Evolutionary conservation across 1,140 invertebrate species (phyloP), one percentile per base, ranked within the genome.

Genomic region (Teleogryllus occipitalis): DNA sequence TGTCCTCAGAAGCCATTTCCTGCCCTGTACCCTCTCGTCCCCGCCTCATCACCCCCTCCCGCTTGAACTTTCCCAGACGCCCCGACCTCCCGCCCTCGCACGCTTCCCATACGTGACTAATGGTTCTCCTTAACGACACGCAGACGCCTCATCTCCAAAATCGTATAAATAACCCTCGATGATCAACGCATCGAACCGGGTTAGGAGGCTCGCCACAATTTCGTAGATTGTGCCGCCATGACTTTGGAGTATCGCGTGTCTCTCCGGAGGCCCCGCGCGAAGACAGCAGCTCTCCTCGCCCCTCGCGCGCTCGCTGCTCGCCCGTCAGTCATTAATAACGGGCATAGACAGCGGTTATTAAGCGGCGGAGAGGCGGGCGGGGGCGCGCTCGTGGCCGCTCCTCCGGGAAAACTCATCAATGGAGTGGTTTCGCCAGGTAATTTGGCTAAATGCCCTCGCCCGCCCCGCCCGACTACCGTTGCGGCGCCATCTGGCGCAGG

Each of bases 151-250:
- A 65, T 14, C 54, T 65, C 54, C 54, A 65, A 18, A 65, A 65
- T 65, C 54, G 54, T 65, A 65, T 65, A 65, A 65, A 65, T 65
- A 65, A 65, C 54, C 54, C 54, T 65, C 18, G 54, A 65, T 65
- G 54, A 65, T 18, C 0, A 18, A 65, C 18, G 54, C 54, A 7
- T 65, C 10, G 54, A 65, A 65, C 10, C 54, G 54, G 54, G 54
- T 65, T 65, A 65, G 18, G 27, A 65, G 10, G 54, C 54, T 65
- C 54, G 54, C 54, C 54, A 65, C 54, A 65, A 65, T 65, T 65
- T 65, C 10, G 54, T 65, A 65, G 54, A 65, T 65, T 65, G 18
- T 18, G 10, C 54, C 54, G 10, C 54, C 54, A 14, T 65, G 54
- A 65, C 54, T 65, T 18, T 65, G 0, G 54, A 18, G 54, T 65